A percentile compares a stretch with the other conserved stretches of the same genome.
These are phyloP conservation scores for Cricetomys ansorgei DNA, from an alignment of 2,113 vertebrate genomes.

Conservation along the genomic window DNA sequence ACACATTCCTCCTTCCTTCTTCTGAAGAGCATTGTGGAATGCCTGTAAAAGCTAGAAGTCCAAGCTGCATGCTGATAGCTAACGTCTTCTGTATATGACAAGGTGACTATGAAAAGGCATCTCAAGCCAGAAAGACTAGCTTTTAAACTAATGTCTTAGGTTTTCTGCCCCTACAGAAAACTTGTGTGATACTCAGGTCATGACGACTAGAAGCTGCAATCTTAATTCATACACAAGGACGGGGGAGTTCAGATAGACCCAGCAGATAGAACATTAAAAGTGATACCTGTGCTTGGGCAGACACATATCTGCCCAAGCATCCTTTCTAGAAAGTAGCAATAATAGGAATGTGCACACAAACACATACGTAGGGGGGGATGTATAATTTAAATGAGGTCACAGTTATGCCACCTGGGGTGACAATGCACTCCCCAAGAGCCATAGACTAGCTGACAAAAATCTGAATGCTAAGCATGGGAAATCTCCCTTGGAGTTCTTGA, in stretches of 20 bases:
- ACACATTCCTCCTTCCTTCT: not conserved
- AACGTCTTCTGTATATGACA: not conserved
- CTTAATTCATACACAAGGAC: not conserved
- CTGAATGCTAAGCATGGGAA: not conserved
- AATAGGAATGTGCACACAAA: too few species aligned
- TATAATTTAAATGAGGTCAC: not conserved
- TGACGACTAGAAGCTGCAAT: not conserved
- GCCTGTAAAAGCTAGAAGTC: not conserved
- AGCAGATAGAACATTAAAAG: not conserved
- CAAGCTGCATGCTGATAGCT: too few species aligned
- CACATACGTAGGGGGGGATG: too few species aligned
- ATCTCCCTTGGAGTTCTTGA: not conserved
- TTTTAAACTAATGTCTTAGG: not conserved
- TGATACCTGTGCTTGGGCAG: not conserved
- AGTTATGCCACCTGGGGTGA: not conserved
- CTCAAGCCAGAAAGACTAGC: not conserved
- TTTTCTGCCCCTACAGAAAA: not conserved
- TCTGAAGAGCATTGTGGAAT: not conserved
- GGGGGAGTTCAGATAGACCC: not conserved
- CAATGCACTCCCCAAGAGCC: not conserved
- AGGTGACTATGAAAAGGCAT: not conserved
- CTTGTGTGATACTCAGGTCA: too few species aligned
- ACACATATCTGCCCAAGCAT: not conserved
- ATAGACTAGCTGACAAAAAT: not conserved
- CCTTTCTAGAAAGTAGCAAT: not conserved